Evolutionary conservation across 1,140 invertebrate genomes (phyloP).

Genomic region (Heliothis virescens): DNA sequence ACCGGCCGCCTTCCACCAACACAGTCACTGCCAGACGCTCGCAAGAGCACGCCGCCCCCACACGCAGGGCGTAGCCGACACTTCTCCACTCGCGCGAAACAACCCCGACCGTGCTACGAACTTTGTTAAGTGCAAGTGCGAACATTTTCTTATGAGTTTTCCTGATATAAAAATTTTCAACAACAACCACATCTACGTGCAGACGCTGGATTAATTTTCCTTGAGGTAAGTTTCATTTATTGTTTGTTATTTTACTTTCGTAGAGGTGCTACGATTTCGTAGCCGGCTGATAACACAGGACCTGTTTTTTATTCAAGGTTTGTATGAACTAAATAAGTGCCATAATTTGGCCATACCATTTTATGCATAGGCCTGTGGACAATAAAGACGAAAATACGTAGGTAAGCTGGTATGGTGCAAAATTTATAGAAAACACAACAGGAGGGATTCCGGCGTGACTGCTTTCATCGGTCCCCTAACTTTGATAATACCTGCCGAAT

Average conservation of each 20-base stretch:
- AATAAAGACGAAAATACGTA: constrained; percentile 48
- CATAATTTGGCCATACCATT: constrained; percentile 13
- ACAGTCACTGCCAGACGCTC: constrained; percentile 80
- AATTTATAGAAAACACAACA: constrained; percentile 52
- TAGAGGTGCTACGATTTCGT: constrained; percentile 67
- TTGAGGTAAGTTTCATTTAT: constrained; percentile 54
- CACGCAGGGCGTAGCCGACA: constrained; percentile 63
- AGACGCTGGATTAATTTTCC: constrained; percentile 64
- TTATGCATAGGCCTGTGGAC: constrained; percentile 17
- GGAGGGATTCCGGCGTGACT: constrained; percentile 64
- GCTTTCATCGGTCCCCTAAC: constrained; percentile 78
- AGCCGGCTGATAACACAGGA: constrained; percentile 50
- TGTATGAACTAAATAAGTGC: constrained; percentile 35
- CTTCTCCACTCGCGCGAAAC: constrained; percentile 64
- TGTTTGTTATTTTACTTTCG: constrained; percentile 55
- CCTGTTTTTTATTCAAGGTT: constrained; percentile 48
- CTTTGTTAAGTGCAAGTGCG: constrained; percentile 76
- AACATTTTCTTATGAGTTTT: constrained; percentile 64
- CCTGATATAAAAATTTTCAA: constrained; percentile 50
- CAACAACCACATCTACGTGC: constrained; percentile 46
- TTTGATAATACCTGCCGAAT: constrained; percentile 83
- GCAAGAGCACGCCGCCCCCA: constrained; percentile 82
- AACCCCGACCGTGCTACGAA: constrained; percentile 74
- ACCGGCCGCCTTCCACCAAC: constrained; percentile 71
- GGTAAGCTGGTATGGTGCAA: constrained; percentile 2